These are phyloP conservation scores for Oxyruncus cristatus DNA, from an alignment of 2,113 vertebrate species.

Conservation along the genomic window DNA sequence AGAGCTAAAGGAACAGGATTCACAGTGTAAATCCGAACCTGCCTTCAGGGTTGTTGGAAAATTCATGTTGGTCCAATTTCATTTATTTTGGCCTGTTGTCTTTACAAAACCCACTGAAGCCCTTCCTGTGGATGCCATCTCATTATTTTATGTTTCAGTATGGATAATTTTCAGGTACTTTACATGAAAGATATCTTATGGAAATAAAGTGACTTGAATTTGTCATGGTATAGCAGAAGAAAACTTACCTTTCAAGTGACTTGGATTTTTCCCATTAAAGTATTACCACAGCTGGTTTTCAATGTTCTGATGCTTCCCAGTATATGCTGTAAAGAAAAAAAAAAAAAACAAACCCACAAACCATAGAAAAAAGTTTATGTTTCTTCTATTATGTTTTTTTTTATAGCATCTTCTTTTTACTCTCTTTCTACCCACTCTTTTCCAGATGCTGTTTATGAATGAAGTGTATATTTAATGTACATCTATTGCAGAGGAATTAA, in stretches of 20 bases:
- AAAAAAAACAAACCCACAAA: background rate
- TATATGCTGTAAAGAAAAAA: background rate
- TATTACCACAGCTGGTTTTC: background rate
- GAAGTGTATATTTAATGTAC: background rate
- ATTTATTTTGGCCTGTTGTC: background rate
- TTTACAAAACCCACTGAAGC: background rate
- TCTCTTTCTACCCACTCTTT: background rate
- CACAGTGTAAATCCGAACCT: background rate
- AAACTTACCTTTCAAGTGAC: background rate
- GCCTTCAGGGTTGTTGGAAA: background rate
- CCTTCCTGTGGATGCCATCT: background rate
- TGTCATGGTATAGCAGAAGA: background rate
- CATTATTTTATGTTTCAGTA: slow-evolving; percentile 6
- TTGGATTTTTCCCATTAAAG: background rate
- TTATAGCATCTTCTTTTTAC: background rate
- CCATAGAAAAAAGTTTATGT: background rate
- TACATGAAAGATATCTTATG: background rate
- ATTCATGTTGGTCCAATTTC: background rate
- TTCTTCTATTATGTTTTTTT: background rate
- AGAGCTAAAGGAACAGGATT: background rate
- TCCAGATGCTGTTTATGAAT: background rate
- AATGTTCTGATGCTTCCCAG: background rate
- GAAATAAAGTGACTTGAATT: background rate
- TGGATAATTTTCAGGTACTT: background rate
- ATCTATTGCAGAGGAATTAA: background rate